Conservation (phyloP, 2,888 invertebrate species). For the Omphaloscelis lunosa region DNA sequence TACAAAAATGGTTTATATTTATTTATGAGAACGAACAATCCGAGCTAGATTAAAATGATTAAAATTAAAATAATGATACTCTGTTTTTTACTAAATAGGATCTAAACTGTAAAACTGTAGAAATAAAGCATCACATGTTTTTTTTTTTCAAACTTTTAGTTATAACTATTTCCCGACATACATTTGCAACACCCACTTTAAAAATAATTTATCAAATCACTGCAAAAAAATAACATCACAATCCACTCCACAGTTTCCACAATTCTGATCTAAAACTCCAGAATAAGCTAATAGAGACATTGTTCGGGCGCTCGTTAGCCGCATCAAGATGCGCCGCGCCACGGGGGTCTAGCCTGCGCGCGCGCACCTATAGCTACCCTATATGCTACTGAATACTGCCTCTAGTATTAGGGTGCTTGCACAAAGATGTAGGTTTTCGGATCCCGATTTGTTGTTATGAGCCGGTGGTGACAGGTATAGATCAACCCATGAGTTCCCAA, state of each 20-base stretch:
- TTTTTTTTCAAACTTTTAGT: not conserved
- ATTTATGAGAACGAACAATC: slow-evolving; percentile 1
- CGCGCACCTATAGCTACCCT: slow-evolving; percentile 60
- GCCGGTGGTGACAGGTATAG: not conserved
- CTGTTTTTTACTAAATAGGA: not conserved
- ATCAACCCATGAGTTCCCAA: not conserved
- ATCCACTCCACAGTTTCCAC: slow-evolving; percentile 66
- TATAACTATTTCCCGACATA: not conserved
- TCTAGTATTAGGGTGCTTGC: slow-evolving; percentile 17
- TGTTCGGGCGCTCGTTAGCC: slow-evolving; percentile 88
- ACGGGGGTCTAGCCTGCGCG: slow-evolving; percentile 80
- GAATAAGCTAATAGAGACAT: slow-evolving; percentile 90
- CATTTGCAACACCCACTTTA: not conserved
- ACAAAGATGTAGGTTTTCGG: not conserved
- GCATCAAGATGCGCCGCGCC: slow-evolving; percentile 85
- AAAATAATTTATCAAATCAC: not conserved
- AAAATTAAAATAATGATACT: not conserved
- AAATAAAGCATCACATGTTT: not conserved
- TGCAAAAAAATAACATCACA: slow-evolving; percentile 1
- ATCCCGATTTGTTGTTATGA: not conserved
- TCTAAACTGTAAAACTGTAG: not conserved
- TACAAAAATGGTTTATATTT: not conserved
- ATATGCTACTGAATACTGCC: slow-evolving; percentile 37
- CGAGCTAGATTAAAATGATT: not conserved
- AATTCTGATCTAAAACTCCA: slow-evolving; percentile 79